Percentiles rank a stretch among this genome's conserved stretches.
These are phyloP conservation scores for Ondatra zibethicus DNA, from an alignment of 2,113 vertebrate species.

Conservation along the genomic window DNA sequence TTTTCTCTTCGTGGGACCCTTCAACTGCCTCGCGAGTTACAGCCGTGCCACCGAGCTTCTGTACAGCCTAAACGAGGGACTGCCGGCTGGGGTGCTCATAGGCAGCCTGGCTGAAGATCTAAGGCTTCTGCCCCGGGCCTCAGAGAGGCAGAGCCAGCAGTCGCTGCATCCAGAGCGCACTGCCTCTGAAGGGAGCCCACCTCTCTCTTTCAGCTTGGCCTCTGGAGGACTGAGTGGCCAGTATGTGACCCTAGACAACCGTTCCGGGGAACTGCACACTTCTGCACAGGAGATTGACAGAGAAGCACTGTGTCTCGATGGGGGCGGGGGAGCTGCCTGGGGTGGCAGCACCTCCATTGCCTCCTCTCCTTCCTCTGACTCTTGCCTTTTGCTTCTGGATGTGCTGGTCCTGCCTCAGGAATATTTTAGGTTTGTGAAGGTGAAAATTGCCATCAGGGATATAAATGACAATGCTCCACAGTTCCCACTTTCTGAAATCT, in stretches of 20 bases:
- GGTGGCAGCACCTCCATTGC: constrained; percentile 67
- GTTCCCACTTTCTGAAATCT: constrained; percentile 93
- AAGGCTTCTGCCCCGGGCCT: constrained; percentile 86
- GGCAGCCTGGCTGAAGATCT: constrained; percentile 94
- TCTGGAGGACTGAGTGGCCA: constrained; percentile 91
- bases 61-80: constrained; percentile 97
- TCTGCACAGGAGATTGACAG: constrained; percentile 94
- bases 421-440: constrained; percentile 96
- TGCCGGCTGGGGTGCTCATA: constrained; percentile 93
- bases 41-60: constrained; percentile 94
- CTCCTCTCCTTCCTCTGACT: constrained; percentile 79
- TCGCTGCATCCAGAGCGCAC: accelerated
- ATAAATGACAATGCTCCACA: constrained; percentile 95
- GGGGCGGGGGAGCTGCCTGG: constrained; percentile 80
- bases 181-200: constrained; percentile 77
- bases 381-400: constrained; percentile 93
- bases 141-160: background rate
- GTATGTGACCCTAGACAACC: constrained; percentile 94
- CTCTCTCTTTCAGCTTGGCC: constrained; percentile 93
- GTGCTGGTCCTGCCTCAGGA: constrained; percentile 96
- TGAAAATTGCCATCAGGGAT: constrained; percentile 95
- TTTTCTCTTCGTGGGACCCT: constrained; percentile 92
- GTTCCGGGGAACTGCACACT: constrained; percentile 93
- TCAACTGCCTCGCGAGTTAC: constrained; percentile 94
- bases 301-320: constrained; percentile 91